Percentiles rank a stretch among this genome's conserved stretches.
phyloP scores from a whole-genome alignment of 2,888 invertebrate species.

The Spisula solida region DNA sequence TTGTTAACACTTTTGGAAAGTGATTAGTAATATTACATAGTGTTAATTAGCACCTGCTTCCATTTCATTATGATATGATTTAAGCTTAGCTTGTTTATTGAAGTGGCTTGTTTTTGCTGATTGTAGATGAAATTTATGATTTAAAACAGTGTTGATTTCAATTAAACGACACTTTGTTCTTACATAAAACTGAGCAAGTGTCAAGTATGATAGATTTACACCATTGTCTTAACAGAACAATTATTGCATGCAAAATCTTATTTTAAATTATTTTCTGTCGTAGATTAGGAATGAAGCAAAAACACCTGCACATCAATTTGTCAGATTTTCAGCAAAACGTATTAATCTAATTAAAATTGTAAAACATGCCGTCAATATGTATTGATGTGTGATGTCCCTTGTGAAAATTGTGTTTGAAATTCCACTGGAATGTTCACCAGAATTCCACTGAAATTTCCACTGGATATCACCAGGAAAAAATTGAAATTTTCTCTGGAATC shows the following conservation, averaged over 20 bases:
- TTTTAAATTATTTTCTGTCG: background rate
- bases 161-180: background rate
- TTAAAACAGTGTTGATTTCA: conserved; percentile 3
- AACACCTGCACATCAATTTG: background rate
- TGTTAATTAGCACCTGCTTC: background rate
- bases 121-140: conserved; percentile 18
- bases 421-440: too few species aligned
- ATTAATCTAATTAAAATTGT: conserved; percentile 4
- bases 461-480: too few species aligned
- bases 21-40: background rate
- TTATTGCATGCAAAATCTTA: background rate
- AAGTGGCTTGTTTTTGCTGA: background rate
- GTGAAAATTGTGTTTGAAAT: too few species aligned
- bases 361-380: background rate
- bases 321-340: conserved; percentile 15
- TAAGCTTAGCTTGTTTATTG: background rate
- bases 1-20: background rate
- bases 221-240: background rate
- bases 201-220: background rate
- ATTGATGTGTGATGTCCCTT: background rate
- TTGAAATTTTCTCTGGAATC: too few species aligned
- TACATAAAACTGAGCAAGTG: background rate
- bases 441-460: too few species aligned
- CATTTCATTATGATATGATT: background rate
- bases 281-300: background rate